Base-by-base conservation (phyloP, 2,888 invertebrate genomes). In the Biston betularia region DNA sequence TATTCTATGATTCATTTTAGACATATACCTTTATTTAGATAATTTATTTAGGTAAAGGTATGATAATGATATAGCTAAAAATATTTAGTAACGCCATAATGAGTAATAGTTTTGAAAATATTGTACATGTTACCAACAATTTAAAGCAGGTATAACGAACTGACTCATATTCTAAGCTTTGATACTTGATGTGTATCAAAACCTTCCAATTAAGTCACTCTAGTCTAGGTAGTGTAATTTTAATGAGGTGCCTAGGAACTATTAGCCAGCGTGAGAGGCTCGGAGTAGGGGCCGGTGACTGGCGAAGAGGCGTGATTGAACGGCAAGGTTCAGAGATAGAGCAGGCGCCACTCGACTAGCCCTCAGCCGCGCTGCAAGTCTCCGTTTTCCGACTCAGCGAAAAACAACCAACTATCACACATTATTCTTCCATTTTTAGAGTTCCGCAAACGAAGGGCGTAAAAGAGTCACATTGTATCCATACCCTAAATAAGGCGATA, bases 271-370 rank as follows among this genome's bases (percentile, higher is more conserved):
- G 68, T 70, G 71, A 81, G 79, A 73, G 68, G 61, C 61, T 52
- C 34, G 70, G 60, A 77, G 71, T 76, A 84, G 83, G 79, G 80
- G 81, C 74, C 81, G 76, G 70, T 80, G 83, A 81, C 85, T 83
- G 75, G 15, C 61, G 74, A 72, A 84, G 85, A 64, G 81, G 65
- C 76, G 79, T 79, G 79, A 81, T 79, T 74, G 83, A 79, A 73
- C 76, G 76, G 67, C 65, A 55, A 52, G 76, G 71, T 73, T 75
- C 72, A 55, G 75, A 79, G 85, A 83, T 84, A 85, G 79, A 78
- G 80, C 85, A 85, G 79, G 80, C 77, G 75, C 72, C 71, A 57
- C 70, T 75, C 64, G 68, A 75, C 65, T 33, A 70, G 35, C 73
- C 73, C 71, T 77, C 76, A 71, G 72, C 72, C 71, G 70, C 72